Conservation (phyloP, 2,113 vertebrate genomes). For the Cololabis saira region DNA sequence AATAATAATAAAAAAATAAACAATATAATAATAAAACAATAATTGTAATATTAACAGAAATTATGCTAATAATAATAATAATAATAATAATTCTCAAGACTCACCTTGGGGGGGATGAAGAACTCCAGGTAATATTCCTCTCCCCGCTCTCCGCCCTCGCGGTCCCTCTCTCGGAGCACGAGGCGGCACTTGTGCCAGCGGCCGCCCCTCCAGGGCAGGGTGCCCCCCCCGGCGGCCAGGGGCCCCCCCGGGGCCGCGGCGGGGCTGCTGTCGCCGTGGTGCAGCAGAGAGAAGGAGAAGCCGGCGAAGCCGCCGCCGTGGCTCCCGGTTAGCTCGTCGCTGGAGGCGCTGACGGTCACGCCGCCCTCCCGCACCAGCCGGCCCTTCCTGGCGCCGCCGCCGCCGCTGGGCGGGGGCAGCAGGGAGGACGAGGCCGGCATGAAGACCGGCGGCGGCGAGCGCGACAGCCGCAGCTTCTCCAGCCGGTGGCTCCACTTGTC, state of each 20-base stretch:
- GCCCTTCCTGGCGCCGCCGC: no score
- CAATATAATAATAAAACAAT: no score
- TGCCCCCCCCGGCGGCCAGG: slow-evolving; percentile 71
- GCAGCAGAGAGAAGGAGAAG: slow-evolving; percentile 80
- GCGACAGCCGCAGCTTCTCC: slow-evolving; percentile 86
- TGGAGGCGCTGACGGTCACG: slow-evolving; percentile 79
- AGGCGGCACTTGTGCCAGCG: slow-evolving; percentile 92
- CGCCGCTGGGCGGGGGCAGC: slow-evolving; percentile 66
- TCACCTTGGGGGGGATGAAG: slow-evolving; percentile 92
- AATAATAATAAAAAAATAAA: no score
- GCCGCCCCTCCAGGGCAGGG: slow-evolving; percentile 75
- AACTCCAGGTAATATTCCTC: slow-evolving; percentile 90
- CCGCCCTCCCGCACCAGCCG: slow-evolving; percentile 83
- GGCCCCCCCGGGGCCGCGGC: slow-evolving; percentile 37
- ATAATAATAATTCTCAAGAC: no score
- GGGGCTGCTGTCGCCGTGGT: slow-evolving; percentile 78
- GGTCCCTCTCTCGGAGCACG: slow-evolving; percentile 84
- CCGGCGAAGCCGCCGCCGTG: slow-evolving; percentile 75
- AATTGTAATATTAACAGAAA: no score
- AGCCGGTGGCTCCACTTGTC: slow-evolving; percentile 92
- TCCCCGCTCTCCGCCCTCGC: slow-evolving; percentile 77
- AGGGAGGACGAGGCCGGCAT: slow-evolving; percentile 42
- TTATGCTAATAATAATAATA: no score
- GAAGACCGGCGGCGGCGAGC: slow-evolving; percentile 75
- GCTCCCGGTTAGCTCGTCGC: slow-evolving; percentile 71